phyloP scores from a whole-genome alignment of 2,797 vertebrate species.

The Oryzias sinensis region DNA sequence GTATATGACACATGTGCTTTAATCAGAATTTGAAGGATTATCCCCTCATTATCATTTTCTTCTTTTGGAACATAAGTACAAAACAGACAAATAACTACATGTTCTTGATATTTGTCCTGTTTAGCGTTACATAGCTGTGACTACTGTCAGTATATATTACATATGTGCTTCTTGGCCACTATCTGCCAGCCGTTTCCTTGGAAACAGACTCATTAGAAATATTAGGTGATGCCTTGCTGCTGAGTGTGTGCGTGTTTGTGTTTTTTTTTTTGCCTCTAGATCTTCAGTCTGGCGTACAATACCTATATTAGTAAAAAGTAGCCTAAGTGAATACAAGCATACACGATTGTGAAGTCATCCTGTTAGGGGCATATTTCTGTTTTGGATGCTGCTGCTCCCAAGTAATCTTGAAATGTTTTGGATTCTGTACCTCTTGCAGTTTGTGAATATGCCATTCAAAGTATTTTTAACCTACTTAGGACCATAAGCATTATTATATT shows the following conservation, averaged over 20 bases:
- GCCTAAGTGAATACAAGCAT: neutral
- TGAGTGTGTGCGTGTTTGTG: conserved; percentile 2
- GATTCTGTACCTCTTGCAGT: too few species aligned
- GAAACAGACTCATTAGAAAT: conserved; percentile 27
- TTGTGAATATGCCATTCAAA: too few species aligned
- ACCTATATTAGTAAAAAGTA: neutral
- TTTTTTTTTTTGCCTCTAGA: neutral
- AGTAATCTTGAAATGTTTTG: too few species aligned
- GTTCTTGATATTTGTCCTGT: conserved; percentile 10
- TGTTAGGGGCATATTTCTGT: neutral
- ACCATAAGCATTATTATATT: too few species aligned
- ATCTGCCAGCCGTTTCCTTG: conserved; percentile 39
- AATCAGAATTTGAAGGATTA: conserved; percentile 28
- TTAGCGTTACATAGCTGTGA: conserved; percentile 18
- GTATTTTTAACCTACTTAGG: too few species aligned
- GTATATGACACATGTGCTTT: conserved; percentile 17
- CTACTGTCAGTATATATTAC: conserved; percentile 16
- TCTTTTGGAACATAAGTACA: conserved; percentile 46
- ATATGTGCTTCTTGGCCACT: conserved; percentile 26
- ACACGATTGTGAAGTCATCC: neutral
- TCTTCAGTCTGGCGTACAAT: neutral
- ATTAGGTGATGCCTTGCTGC: conserved; percentile 3
- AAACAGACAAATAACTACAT: conserved; percentile 26
- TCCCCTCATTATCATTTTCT: conserved; percentile 53
- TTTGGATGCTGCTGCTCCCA: neutral